phyloP scores from a whole-genome alignment of 2,113 vertebrate species.

The Rhea americana region DNA sequence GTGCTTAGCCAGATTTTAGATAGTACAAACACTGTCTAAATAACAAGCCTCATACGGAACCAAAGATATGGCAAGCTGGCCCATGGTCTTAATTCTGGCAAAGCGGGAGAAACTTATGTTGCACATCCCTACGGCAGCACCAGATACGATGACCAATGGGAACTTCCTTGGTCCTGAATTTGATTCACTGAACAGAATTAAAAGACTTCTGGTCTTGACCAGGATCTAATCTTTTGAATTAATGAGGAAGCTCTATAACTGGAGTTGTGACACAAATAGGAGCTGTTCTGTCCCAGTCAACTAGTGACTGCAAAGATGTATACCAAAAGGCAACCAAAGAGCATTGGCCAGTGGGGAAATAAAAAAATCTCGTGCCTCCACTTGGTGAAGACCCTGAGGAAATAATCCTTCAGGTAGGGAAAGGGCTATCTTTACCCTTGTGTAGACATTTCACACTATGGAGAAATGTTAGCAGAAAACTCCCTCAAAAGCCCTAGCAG shows the following conservation, averaged over 20 bases:
- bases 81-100: neutral
- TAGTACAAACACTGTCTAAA: neutral
- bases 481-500: neutral
- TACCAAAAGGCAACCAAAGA: neutral
- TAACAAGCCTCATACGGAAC: neutral
- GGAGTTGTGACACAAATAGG: neutral
- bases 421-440: neutral
- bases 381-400: neutral
- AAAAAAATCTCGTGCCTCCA: neutral
- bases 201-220: neutral
- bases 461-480: neutral
- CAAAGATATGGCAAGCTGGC: neutral
- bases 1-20: neutral
- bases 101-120: neutral
- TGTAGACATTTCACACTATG: neutral
- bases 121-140: neutral
- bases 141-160: neutral
- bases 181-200: neutral
- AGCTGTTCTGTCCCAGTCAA: neutral
- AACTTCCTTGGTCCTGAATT: neutral
- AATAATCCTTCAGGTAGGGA: neutral
- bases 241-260: neutral
- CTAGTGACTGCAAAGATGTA: neutral
- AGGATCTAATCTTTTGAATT: neutral
- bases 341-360: neutral